These are phyloP conservation scores for Ciconia nigra DNA, from an alignment of 2,797 vertebrate species.

Conservation along the genomic window DNA sequence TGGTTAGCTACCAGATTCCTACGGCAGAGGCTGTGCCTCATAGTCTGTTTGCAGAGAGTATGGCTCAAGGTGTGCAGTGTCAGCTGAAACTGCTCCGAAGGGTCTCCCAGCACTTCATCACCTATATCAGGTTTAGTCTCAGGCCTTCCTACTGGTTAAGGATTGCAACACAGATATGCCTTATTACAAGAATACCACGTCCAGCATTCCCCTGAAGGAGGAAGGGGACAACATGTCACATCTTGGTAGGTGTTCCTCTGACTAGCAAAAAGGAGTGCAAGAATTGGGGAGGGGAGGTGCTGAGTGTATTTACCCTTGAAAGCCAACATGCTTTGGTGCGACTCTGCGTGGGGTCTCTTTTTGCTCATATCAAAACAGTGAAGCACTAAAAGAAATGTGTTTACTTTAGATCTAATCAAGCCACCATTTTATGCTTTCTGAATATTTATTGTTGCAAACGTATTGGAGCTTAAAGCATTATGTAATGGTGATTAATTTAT, in stretches of 20 bases:
- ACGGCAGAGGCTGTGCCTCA: background rate
- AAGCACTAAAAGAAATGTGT: background rate
- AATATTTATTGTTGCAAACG: constrained; percentile 15
- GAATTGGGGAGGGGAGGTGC: background rate
- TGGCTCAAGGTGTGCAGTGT: background rate
- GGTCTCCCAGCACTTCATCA: background rate
- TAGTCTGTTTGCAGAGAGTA: background rate
- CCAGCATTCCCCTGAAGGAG: background rate
- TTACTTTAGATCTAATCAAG: constrained; percentile 9
- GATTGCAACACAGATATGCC: background rate
- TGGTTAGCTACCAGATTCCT: background rate
- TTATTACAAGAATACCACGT: background rate
- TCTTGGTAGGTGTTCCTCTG: background rate
- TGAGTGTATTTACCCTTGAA: background rate
- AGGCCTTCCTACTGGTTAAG: background rate
- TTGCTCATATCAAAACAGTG: background rate
- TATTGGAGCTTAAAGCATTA: background rate
- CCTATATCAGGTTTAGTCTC: background rate
- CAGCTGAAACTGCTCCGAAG: background rate
- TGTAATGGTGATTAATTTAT: constrained; percentile 1
- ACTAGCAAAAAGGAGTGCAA: background rate
- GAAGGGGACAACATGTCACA: rapidly evolving
- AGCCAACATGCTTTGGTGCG: background rate
- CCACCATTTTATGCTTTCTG: background rate
- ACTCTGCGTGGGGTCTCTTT: background rate